phyloP scores from a whole-genome alignment of 2,888 invertebrate genomes.

The Mesorhabditis spiculigera region DNA sequence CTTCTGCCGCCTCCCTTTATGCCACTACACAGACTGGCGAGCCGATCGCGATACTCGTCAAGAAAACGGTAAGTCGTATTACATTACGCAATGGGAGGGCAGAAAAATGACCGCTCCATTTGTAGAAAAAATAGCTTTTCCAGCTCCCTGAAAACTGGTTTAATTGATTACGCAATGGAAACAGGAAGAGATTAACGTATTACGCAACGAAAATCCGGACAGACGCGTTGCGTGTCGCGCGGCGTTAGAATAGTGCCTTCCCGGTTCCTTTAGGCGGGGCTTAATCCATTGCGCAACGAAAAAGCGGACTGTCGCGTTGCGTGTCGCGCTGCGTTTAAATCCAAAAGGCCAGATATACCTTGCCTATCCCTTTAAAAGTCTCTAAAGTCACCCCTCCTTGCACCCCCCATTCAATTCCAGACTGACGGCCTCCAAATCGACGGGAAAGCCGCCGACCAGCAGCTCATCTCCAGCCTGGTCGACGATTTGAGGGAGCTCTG shows the following conservation, averaged over 20 bases:
- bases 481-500: constrained; percentile 33
- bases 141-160: too few relatives aligned
- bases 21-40: constrained; percentile 68
- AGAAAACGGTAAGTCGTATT: constrained; percentile 62
- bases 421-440: constrained; percentile 30
- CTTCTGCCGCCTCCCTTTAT: constrained; percentile 68
- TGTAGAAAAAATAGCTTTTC: too few relatives aligned
- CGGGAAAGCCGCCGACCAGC: constrained; percentile 39
- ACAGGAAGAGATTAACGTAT: constrained; percentile 6
- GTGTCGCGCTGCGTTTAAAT: too few relatives aligned
- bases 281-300: too few relatives aligned
- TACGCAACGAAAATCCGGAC: background rate
- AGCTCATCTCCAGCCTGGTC: constrained; percentile 32
- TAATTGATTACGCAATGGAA: too few relatives aligned
- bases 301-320: too few relatives aligned
- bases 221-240: too few relatives aligned
- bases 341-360: too few relatives aligned
- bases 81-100: background rate
- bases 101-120: background rate
- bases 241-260: too few relatives aligned
- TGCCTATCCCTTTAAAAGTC: too few relatives aligned
- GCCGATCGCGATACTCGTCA: constrained; percentile 69
- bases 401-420: constrained; percentile 29
- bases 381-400: too few relatives aligned
- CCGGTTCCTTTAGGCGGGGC: too few relatives aligned